These are phyloP conservation scores for Helarctos malayanus DNA, from an alignment of 2,797 vertebrate species.

Conservation along the genomic window DNA sequence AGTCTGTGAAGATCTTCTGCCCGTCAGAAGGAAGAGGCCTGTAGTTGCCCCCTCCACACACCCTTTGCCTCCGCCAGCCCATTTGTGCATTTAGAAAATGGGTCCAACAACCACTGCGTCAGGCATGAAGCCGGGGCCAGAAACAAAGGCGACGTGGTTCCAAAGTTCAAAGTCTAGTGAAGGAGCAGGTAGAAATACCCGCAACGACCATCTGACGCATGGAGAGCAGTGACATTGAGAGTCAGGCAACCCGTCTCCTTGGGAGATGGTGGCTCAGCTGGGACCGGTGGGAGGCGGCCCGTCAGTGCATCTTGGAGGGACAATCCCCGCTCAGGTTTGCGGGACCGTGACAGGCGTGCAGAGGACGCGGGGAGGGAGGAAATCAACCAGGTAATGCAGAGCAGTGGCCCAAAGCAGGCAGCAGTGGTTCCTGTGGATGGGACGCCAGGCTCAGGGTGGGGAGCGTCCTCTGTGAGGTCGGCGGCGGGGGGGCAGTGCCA, in stretches of 20 bases:
- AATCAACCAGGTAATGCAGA: fast-evolving
- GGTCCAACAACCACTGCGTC: fast-evolving
- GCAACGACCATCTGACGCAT: not conserved
- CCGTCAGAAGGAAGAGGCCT: not conserved
- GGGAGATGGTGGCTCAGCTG: not conserved
- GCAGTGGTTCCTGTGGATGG: not conserved
- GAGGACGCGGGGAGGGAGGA: not conserved
- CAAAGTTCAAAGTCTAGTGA: not conserved
- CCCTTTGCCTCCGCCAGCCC: not conserved
- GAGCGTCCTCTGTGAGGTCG: fast-evolving
- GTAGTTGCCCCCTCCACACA: not conserved
- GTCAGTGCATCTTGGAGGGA: fast-evolving
- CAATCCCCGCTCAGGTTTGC: not conserved
- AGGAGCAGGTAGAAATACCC: not conserved
- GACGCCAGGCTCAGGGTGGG: not conserved
- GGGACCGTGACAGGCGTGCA: fast-evolving
- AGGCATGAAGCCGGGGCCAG: not conserved
- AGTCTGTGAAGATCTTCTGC: not conserved
- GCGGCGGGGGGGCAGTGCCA: too few relatives aligned
- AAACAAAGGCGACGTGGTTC: not conserved
- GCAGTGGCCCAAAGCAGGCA: not conserved
- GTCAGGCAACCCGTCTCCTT: not conserved
- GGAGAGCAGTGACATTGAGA: not conserved
- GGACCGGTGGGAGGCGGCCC: not conserved
- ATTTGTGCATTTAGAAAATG: not conserved